Conservation (phyloP, 2,888 invertebrate genomes). For the Microplitis manilae region DNA sequence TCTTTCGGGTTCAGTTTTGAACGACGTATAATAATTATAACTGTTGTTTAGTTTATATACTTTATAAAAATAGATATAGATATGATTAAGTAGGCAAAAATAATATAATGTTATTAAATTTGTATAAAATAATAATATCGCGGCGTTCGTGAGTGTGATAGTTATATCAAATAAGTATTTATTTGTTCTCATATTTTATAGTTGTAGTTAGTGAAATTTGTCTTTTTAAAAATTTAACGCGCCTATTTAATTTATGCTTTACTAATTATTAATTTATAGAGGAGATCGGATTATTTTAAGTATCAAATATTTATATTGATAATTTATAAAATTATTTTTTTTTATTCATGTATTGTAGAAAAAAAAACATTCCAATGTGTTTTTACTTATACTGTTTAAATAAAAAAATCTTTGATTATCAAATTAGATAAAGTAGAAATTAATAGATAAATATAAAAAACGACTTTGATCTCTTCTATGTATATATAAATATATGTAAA, state of each 20-base stretch:
- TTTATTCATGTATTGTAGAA: background rate
- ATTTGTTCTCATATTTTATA: slow-evolving; percentile 7
- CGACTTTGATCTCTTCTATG: background rate
- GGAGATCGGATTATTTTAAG: background rate
- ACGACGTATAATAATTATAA: background rate
- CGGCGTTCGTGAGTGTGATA: slow-evolving; percentile 14
- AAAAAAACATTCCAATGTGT: background rate
- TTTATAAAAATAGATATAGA: background rate
- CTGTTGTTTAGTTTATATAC: background rate
- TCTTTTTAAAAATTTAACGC: background rate
- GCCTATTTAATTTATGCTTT: background rate
- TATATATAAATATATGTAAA: background rate
- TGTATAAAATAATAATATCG: background rate
- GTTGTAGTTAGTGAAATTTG: background rate
- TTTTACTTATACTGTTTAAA: background rate
- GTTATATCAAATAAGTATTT: slow-evolving; percentile 16
- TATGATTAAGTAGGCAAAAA: background rate
- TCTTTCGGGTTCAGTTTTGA: background rate
- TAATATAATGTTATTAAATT: background rate
- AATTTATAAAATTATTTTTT: background rate
- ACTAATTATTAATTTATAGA: background rate
- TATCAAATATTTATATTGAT: background rate
- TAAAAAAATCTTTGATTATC: background rate
- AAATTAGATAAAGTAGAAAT: background rate
- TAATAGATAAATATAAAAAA: background rate